A percentile compares a stretch with the other conserved stretches of the same genome.
These are phyloP conservation scores for Trachurus trachurus DNA, from an alignment of 2,797 vertebrate genomes.

Conservation along the genomic window DNA sequence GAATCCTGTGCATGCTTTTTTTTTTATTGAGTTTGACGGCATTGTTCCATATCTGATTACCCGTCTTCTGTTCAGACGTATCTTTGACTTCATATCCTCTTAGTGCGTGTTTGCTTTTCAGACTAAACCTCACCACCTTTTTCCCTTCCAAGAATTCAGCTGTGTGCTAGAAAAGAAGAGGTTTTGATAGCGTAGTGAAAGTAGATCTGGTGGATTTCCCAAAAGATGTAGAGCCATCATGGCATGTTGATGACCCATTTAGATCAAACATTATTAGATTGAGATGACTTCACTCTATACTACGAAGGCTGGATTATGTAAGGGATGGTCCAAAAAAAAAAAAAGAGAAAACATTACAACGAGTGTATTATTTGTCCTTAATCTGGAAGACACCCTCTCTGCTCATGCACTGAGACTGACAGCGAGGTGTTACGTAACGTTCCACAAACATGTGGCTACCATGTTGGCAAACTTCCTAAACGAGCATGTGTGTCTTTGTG, in stretches of 20 bases:
- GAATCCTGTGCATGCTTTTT: neutral
- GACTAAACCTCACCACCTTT: conserved; percentile 17
- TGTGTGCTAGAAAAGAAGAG: neutral
- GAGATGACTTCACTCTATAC: conserved; percentile 13
- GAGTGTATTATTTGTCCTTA: conserved; percentile 19
- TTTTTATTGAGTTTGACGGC: neutral
- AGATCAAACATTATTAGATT: conserved; percentile 42
- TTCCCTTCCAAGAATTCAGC: conserved; percentile 18
- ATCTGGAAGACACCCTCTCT: conserved; percentile 22
- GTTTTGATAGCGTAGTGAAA: conserved; percentile 13
- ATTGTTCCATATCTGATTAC: conserved; percentile 39
- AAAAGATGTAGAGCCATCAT: conserved; percentile 34
- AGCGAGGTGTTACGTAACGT: conserved; percentile 37
- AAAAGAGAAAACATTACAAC: conserved; percentile 11
- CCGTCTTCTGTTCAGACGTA: conserved; percentile 26
- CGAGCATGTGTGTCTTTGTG: conserved; percentile 20
- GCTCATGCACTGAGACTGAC: conserved; percentile 16
- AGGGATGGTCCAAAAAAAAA: conserved; percentile 21
- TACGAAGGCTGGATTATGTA: conserved; percentile 33
- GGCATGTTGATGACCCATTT: conserved; percentile 50
- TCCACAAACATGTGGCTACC: conserved; percentile 24
- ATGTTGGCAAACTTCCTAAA: conserved; percentile 27
- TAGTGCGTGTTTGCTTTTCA: conserved; percentile 16
- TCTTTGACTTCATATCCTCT: conserved; percentile 14
- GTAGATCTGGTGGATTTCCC: conserved; percentile 29